Conservation (phyloP, 2,113 vertebrate species). For the Poecile atricapillus region DNA sequence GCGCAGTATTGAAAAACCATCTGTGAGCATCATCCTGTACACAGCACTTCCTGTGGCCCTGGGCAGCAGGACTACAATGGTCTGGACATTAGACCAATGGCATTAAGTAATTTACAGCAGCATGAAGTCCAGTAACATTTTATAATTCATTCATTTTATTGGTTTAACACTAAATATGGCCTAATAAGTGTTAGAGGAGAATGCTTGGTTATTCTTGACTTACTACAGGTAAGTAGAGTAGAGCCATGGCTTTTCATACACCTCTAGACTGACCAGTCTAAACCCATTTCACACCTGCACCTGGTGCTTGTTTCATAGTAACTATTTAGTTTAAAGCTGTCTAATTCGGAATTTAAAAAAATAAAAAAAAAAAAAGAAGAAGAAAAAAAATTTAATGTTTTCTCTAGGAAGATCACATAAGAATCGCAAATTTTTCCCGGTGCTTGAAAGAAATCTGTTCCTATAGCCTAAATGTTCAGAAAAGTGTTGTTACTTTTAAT, state of each 20-base stretch:
- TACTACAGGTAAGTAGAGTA: background rate
- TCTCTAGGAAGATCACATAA: conserved; percentile 51
- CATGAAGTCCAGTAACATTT: background rate
- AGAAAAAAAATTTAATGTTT: background rate
- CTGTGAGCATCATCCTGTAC: background rate
- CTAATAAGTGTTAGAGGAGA: background rate
- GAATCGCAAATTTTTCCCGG: conserved; percentile 56
- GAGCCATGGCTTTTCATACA: background rate
- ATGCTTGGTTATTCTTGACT: background rate
- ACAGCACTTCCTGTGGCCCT: background rate
- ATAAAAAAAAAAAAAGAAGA: background rate
- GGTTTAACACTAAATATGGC: background rate
- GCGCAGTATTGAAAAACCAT: background rate
- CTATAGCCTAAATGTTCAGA: conserved; percentile 63
- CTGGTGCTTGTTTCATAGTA: background rate
- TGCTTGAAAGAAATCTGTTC: conserved; percentile 66
- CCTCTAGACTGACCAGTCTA: background rate
- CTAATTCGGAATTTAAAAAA: background rate
- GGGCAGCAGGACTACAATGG: background rate
- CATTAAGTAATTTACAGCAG: background rate
- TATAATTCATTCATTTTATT: background rate
- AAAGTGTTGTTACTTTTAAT: conserved; percentile 63
- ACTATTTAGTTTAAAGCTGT: background rate
- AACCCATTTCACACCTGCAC: background rate
- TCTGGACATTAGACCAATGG: background rate